Evolutionary conservation across 1,140 invertebrate genomes (phyloP).

Genomic region (Orius insidiosus): DNA sequence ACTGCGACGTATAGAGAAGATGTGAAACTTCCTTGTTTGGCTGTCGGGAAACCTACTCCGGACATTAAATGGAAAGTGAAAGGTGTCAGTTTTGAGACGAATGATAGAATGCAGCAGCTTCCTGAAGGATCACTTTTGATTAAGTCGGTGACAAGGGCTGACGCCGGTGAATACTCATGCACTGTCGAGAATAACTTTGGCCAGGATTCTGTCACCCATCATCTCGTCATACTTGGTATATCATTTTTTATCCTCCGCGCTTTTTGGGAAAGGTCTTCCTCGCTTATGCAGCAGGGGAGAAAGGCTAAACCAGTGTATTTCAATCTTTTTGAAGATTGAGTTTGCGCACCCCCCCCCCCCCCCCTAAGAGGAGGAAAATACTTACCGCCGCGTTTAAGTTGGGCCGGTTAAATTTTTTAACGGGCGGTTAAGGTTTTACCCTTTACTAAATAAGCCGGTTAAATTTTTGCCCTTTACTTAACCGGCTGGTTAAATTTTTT

Average conservation of each 20-base stretch:
- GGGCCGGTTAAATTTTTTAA: too few relatives aligned
- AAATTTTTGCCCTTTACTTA: too few relatives aligned
- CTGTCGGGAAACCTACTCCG: slow-evolving; percentile 74
- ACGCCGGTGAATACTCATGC: slow-evolving; percentile 81
- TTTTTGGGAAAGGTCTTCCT: neutral
- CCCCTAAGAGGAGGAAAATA: too few relatives aligned
- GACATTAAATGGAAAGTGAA: slow-evolving; percentile 73
- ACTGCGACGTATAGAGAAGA: slow-evolving; percentile 80
- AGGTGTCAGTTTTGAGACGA: slow-evolving; percentile 42
- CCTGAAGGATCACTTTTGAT: slow-evolving; percentile 82
- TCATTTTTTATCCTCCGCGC: slow-evolving; percentile 7
- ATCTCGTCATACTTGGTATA: slow-evolving; percentile 66
- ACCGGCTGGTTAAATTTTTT: too few relatives aligned
- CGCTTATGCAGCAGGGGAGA: neutral
- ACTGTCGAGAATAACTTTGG: slow-evolving; percentile 85
- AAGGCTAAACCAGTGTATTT: too few relatives aligned
- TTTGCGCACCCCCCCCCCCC: too few relatives aligned
- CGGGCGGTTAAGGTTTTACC: too few relatives aligned
- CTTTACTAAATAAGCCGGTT: too few relatives aligned
- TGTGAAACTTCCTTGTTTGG: slow-evolving; percentile 74
- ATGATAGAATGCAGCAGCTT: slow-evolving; percentile 61
- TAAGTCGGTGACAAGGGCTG: slow-evolving; percentile 68
- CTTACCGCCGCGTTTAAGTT: too few relatives aligned
- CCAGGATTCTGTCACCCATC: slow-evolving; percentile 78
- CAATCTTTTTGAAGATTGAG: too few relatives aligned